Conservation (phyloP, 2,888 invertebrate species). For the Morpho achilles region DNA sequence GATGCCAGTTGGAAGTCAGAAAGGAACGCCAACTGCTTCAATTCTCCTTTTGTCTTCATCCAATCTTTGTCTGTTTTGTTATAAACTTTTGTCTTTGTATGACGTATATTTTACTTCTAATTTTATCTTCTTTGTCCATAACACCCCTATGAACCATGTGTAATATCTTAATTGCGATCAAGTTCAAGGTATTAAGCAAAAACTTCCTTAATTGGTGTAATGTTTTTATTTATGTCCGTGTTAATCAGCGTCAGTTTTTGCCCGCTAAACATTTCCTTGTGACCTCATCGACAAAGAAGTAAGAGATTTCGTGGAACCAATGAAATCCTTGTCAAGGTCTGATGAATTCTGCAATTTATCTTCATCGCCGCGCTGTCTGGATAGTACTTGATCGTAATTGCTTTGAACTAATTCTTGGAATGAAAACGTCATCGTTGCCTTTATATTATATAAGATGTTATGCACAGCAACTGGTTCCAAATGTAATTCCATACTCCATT, state of each 20-base stretch:
- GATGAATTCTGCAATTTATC: constrained; percentile 33
- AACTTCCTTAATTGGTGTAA: neutral
- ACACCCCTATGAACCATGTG: neutral
- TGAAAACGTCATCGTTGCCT: neutral
- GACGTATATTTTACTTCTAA: too few relatives aligned
- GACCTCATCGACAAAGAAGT: constrained; percentile 28
- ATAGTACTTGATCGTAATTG: constrained; percentile 28
- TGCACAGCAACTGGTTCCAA: too few relatives aligned
- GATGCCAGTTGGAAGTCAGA: too few relatives aligned
- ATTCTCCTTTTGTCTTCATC: too few relatives aligned
- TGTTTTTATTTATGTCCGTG: constrained; percentile 3
- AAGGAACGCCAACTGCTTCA: too few relatives aligned
- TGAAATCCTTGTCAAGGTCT: constrained; percentile 30
- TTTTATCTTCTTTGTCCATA: too few relatives aligned
- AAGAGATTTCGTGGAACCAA: constrained; percentile 31
- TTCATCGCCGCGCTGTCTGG: constrained; percentile 31
- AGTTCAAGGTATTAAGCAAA: constrained; percentile 5
- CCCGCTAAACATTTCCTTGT: constrained; percentile 20
- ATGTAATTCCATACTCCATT: too few relatives aligned
- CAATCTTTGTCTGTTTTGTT: too few relatives aligned
- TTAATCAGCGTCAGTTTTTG: constrained; percentile 12
- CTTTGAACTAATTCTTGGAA: constrained; percentile 25
- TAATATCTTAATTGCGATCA: neutral
- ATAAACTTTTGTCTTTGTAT: too few relatives aligned
- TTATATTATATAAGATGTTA: too few relatives aligned